These are phyloP conservation scores for Charadrius vociferus DNA, from an alignment of 2,113 vertebrate genomes.

Conservation along the genomic window DNA sequence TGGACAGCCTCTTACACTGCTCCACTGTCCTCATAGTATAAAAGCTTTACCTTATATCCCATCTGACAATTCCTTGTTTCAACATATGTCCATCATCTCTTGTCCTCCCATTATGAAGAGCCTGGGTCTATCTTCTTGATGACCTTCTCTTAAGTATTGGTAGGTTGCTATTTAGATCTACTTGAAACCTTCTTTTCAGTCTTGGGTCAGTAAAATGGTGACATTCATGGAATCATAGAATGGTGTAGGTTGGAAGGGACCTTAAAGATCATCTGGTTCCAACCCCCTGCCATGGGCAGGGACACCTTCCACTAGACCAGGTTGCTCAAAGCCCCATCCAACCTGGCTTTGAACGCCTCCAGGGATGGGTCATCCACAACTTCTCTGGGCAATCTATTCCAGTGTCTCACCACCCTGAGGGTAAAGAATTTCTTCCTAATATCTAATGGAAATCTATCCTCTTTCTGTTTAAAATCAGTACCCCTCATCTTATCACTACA, in stretches of 20 bases:
- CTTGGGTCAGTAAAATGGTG: not conserved
- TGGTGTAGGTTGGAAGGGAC: not conserved
- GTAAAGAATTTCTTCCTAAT: not conserved
- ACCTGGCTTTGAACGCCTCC: not conserved
- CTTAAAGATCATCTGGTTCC: not conserved
- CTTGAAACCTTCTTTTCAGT: not conserved
- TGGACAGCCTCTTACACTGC: not conserved
- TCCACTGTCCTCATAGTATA: not conserved
- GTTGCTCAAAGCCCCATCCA: not conserved
- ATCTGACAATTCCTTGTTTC: not conserved
- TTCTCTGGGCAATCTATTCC: not conserved
- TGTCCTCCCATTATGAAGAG: not conserved
- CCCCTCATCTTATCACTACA: not conserved
- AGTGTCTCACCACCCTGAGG: not conserved
- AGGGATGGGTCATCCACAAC: not conserved
- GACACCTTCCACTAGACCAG: not conserved
- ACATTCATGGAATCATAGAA: not conserved
- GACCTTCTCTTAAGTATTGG: not conserved
- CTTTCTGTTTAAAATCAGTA: not conserved
- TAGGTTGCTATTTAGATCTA: not conserved
- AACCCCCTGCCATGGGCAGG: not conserved
- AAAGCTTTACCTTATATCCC: not conserved
- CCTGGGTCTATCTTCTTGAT: not conserved
- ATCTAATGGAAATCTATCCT: not conserved
- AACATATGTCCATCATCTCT: fast-evolving